Base-by-base conservation (phyloP, 2,797 vertebrate genomes). In the Cetoscarus ocellatus region DNA sequence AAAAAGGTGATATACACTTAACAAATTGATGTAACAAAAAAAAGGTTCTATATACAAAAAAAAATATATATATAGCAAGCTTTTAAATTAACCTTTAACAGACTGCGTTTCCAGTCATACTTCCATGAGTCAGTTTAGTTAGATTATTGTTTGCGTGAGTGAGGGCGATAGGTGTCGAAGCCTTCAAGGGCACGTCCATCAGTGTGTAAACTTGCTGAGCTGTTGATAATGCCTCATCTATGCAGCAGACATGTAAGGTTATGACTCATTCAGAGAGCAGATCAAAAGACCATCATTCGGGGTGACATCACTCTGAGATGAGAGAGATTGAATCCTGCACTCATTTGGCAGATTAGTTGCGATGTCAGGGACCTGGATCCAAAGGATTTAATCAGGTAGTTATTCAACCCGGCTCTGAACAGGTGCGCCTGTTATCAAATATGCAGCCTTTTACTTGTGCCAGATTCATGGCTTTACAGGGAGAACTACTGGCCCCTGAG, bases 261-360 rank as follows among this genome's bases (percentile, higher is more conserved):
- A 71, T 75, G 79, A 87, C 88, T 88, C 87, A 82, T 81, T 82
- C 83, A 83, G 75, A 83, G 66, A 73, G 73, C 62, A 61, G 85
- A 93, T 93, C 92, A 93, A 89, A 92, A 85, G 64, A 75, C 82
- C 5, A 78, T 69, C 87, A 83, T 84, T 88, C 63, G 34, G 57
- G 70, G 42, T 76, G 83, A 83, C 85, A 73, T 77, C 75, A 77
- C 65, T 75, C 36, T 61, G 63, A 90, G 83, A 86, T 90, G 73
- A 72, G 67, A 82, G 79, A 88, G 75, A 88, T 80, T 86, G 75
- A 67, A 86, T 81, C 90, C 89, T 84, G 82, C 85, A 67, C 71
- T 91, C 90, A 86, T 90, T 91, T 91, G 72, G 62, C 58, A 91
- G 90, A 95, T 92, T 91, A 92, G 93, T 77, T 81, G 73, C 82